Conservation (phyloP, 2,797 vertebrate genomes). For the Strix occidentalis region DNA sequence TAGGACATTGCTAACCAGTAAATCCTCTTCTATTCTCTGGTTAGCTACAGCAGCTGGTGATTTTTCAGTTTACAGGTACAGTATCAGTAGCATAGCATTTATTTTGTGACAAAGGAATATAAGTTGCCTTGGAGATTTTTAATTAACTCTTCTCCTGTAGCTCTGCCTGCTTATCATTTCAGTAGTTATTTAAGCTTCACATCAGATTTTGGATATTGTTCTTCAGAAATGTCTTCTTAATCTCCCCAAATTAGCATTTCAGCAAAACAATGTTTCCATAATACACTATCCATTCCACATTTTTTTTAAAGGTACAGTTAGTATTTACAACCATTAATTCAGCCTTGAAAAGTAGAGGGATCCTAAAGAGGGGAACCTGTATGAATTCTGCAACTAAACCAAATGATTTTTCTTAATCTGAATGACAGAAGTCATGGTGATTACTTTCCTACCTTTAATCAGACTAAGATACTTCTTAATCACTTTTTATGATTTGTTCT, state of each 20-base stretch:
- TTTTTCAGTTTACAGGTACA: constrained; percentile 67
- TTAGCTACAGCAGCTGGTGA: constrained; percentile 23
- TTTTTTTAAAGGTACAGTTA: constrained; percentile 13
- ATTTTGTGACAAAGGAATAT: constrained; percentile 70
- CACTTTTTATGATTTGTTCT: neutral
- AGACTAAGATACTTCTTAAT: neutral
- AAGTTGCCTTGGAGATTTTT: constrained; percentile 77
- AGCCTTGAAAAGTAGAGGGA: neutral
- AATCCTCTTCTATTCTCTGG: constrained; percentile 29
- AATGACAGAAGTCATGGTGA: neutral
- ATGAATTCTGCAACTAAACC: neutral
- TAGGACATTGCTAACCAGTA: constrained; percentile 1
- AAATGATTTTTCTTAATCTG: neutral
- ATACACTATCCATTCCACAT: neutral
- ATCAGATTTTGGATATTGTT: constrained; percentile 70
- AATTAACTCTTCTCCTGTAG: constrained; percentile 73
- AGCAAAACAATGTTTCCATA: constrained; percentile 34
- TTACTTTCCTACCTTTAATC: neutral
- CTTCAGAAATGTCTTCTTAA: constrained; percentile 56
- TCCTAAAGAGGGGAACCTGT: neutral
- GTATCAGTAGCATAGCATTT: constrained; percentile 56
- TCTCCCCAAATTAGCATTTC: constrained; percentile 67
- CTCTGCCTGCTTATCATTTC: constrained; percentile 68
- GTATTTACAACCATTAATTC: neutral
- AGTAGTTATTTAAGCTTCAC: constrained; percentile 65